Percentiles rank a stretch among this genome's conserved stretches.
These are phyloP conservation scores for Resseliella maxima DNA, from an alignment of 2,888 invertebrate species.

Conservation along the genomic window DNA sequence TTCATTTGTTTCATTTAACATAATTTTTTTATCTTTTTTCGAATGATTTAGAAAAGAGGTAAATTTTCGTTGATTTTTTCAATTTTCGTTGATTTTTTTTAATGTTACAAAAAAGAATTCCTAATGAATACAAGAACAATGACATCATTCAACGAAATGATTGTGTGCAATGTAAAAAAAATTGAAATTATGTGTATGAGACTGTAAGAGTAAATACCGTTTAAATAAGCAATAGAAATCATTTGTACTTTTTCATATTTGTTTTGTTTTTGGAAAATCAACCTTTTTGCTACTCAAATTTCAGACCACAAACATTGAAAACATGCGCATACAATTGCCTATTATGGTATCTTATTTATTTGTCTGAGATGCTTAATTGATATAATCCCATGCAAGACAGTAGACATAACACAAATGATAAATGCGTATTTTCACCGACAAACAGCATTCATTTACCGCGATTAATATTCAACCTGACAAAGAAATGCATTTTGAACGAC, in stretches of 20 bases:
- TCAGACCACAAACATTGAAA: neutral
- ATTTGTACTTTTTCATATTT: slow-evolving; percentile 25
- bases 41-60: neutral
- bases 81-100: too few species aligned
- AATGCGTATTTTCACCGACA: slow-evolving; percentile 23
- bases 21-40: neutral
- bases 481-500: neutral
- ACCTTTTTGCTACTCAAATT: neutral
- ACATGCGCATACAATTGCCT: neutral
- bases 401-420: slow-evolving; percentile 7
- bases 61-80: neutral
- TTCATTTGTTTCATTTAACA: slow-evolving; percentile 24
- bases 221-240: slow-evolving; percentile 19
- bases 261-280: neutral
- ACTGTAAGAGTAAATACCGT: slow-evolving; percentile 13
- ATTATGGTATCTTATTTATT: slow-evolving; percentile 35
- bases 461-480: neutral
- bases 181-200: neutral
- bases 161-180: neutral
- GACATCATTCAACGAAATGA: too few species aligned
- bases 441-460: neutral
- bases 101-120: too few species aligned
- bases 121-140: too few species aligned
- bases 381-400: slow-evolving; percentile 5
- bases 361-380: slow-evolving; percentile 27